Conservation (phyloP, 2,888 invertebrate genomes). For the Craniophora ligustri region DNA sequence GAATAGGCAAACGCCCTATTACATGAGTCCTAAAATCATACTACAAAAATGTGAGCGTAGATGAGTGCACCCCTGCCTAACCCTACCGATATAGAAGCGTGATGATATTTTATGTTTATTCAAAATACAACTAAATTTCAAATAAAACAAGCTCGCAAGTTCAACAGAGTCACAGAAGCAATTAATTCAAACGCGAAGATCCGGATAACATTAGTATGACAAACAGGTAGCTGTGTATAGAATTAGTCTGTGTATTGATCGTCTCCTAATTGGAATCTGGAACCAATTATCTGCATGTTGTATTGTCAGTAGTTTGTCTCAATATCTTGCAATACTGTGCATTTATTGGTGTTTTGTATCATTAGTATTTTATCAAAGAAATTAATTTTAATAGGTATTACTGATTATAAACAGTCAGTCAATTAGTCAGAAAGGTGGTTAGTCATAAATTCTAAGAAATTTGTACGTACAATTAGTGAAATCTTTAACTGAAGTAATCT, state of each 20-base stretch:
- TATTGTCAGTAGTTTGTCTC: conserved; percentile 10
- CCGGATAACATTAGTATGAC: conserved; percentile 13
- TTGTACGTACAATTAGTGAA: too few relatives aligned
- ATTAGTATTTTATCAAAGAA: not conserved
- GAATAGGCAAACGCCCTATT: too few relatives aligned
- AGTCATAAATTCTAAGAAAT: too few relatives aligned
- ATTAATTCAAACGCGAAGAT: conserved; percentile 6
- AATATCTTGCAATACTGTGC: conserved; percentile 14
- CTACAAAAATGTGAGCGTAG: too few relatives aligned
- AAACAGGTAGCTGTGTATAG: conserved; percentile 13
- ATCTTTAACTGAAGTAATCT: too few relatives aligned
- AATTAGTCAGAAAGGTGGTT: too few relatives aligned
- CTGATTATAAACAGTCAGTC: too few relatives aligned
- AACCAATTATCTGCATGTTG: conserved; percentile 31
- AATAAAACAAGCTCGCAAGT: not conserved
- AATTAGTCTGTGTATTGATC: conserved; percentile 32
- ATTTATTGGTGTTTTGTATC: not conserved
- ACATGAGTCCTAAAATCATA: too few relatives aligned
- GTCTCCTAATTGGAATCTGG: conserved; percentile 36
- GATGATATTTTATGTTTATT: not conserved
- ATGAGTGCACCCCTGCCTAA: too few relatives aligned
- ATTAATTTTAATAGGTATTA: too few relatives aligned
- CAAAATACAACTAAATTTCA: not conserved
- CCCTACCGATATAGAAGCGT: too few relatives aligned
- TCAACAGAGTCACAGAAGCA: conserved; percentile 2